Evolutionary conservation across 2,888 invertebrate species (phyloP).

Genomic region (Muscina levida): DNA sequence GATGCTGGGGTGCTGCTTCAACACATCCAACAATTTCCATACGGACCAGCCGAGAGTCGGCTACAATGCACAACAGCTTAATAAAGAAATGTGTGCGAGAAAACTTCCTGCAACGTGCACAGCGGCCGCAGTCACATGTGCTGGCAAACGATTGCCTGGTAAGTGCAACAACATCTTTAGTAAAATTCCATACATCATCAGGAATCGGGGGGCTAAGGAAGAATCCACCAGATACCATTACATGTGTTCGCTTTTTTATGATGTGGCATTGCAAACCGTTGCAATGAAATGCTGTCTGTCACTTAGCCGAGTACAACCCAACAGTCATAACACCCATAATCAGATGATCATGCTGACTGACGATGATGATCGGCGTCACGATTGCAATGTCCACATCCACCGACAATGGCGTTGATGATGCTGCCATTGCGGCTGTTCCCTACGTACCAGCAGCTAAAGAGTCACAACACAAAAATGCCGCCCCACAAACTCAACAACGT

Average conservation of each 20-base stretch:
- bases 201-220: neutral
- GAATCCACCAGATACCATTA: no score
- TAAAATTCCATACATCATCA: neutral
- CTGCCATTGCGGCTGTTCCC: no score
- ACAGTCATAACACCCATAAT: slow-evolving; percentile 63
- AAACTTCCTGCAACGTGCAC: neutral
- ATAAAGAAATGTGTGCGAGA: slow-evolving; percentile 20
- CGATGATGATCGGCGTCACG: neutral
- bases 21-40: slow-evolving; percentile 27
- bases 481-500: neutral
- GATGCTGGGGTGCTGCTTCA: no score
- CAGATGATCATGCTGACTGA: slow-evolving; percentile 50
- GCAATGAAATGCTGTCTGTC: slow-evolving; percentile 59
- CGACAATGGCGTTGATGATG: no score
- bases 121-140: neutral
- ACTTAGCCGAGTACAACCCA: slow-evolving; percentile 61
- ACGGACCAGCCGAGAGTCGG: neutral
- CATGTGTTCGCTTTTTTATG: neutral
- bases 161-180: neutral
- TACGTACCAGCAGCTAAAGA: no score
- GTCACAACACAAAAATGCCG: no score
- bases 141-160: neutral
- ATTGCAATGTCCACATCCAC: neutral
- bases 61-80: slow-evolving; percentile 14
- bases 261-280: neutral